Conservation (phyloP, 2,888 invertebrate species). For the Thalpophila matura region DNA sequence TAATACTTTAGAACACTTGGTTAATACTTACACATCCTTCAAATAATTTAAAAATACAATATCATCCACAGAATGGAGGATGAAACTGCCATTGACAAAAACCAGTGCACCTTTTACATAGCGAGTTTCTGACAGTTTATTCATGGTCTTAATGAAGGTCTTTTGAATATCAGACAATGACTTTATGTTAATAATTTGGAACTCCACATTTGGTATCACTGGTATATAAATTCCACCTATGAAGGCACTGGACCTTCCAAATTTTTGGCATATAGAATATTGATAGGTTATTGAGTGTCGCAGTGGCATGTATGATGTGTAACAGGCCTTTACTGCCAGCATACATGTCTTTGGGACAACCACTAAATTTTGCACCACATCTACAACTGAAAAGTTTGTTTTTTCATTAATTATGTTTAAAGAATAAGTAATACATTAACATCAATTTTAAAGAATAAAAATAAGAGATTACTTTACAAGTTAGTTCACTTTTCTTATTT, state of each 20-base stretch:
- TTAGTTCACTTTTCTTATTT: neutral
- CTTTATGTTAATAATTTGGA: conserved; percentile 77
- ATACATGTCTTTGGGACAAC: conserved; percentile 81
- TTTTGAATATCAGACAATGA: conserved; percentile 68
- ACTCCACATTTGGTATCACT: conserved; percentile 81
- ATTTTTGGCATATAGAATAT: conserved; percentile 69
- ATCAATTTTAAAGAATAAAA: no score
- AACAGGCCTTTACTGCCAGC: conserved; percentile 76
- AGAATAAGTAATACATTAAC: no score
- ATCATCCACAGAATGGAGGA: conserved; percentile 80
- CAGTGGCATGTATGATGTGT: conserved; percentile 79
- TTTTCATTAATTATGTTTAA: no score
- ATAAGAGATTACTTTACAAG: no score
- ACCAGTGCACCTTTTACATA: conserved; percentile 82
- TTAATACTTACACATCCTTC: conserved; percentile 80
- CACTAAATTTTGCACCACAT: conserved; percentile 75
- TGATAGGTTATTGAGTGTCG: conserved; percentile 73
- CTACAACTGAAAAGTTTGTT: conserved; percentile 78
- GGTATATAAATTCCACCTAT: conserved; percentile 84
- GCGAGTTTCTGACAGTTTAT: conserved; percentile 72
- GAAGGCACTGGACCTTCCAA: conserved; percentile 67
- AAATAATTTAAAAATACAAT: conserved; percentile 83
- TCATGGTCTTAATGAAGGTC: conserved; percentile 72
- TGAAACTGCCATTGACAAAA: conserved; percentile 84
- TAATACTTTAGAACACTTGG: neutral